Conservation (phyloP, 2,888 invertebrate genomes). For the Tenodera sinensis region DNA sequence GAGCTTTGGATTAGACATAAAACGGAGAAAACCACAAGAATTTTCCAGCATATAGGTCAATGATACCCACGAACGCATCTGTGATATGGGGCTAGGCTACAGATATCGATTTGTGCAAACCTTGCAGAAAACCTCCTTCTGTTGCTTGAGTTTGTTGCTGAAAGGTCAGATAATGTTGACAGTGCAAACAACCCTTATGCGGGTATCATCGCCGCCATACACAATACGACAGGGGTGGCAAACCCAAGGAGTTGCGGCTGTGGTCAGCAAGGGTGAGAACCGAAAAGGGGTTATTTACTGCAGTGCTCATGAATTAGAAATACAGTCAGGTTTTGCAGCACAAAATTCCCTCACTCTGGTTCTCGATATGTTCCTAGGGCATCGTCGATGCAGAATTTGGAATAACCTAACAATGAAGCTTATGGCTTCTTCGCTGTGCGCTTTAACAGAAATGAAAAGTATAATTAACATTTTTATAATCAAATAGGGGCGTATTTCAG, state of each 20-base stretch:
- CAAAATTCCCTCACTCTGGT: background rate
- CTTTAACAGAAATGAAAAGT: too few relatives aligned
- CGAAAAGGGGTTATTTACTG: background rate
- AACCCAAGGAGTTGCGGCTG: background rate
- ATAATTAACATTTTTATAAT: too few relatives aligned
- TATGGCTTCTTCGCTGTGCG: too few relatives aligned
- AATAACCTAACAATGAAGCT: too few relatives aligned
- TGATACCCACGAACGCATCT: background rate
- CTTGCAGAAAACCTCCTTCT: background rate
- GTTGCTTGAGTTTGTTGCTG: background rate
- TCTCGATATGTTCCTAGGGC: background rate
- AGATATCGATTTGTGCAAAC: background rate
- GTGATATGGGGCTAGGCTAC: background rate
- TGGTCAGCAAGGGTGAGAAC: background rate
- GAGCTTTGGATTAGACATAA: too few relatives aligned
- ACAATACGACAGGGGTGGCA: background rate
- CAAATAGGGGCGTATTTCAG: too few relatives aligned
- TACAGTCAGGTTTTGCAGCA: background rate
- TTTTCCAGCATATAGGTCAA: too few relatives aligned
- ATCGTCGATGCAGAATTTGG: too few relatives aligned
- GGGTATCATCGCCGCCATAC: background rate
- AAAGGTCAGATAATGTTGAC: background rate
- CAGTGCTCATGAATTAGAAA: background rate
- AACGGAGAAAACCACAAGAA: too few relatives aligned
- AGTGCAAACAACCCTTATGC: background rate